A percentile compares a stretch with the other conserved stretches of the same genome.
phyloP scores from a whole-genome alignment of 1,140 invertebrate genomes.

The Heliothis virescens region DNA sequence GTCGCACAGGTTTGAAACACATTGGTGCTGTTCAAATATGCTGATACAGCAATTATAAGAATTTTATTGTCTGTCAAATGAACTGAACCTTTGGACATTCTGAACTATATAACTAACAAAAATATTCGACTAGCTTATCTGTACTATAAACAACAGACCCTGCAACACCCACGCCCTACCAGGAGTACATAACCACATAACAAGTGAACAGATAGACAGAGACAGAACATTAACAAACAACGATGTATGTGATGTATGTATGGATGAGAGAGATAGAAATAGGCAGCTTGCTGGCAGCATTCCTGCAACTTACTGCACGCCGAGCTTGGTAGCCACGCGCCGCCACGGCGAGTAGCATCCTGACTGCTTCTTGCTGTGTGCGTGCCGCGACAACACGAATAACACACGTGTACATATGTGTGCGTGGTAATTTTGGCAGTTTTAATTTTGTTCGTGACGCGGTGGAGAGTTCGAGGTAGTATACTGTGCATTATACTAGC shows the following conservation, averaged over 20 bases:
- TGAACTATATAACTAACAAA: no score
- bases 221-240: slow-evolving; percentile 51
- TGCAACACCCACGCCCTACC: slow-evolving; percentile 49
- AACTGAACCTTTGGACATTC: no score
- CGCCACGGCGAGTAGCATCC: slow-evolving; percentile 95
- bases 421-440: slow-evolving; percentile 37
- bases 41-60: no score
- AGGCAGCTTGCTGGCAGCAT: slow-evolving; percentile 69
- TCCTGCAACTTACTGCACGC: slow-evolving; percentile 94
- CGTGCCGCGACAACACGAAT: slow-evolving; percentile 60
- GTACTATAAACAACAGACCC: neutral
- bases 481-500: neutral
- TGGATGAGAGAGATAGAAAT: slow-evolving; percentile 68
- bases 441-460: slow-evolving; percentile 13
- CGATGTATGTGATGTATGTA: slow-evolving; percentile 67
- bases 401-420: slow-evolving; percentile 66
- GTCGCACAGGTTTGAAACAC: no score
- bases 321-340: slow-evolving; percentile 95
- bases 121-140: no score
- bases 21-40: no score
- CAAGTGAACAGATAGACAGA: slow-evolving; percentile 60
- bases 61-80: no score
- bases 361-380: slow-evolving; percentile 87
- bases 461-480: slow-evolving; percentile 53
- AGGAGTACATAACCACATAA: slow-evolving; percentile 50